Evolutionary conservation across 2,888 invertebrate species (phyloP), one percentile per base, ranked within the genome.

Genomic region (Meiosimyza platycephala): DNA sequence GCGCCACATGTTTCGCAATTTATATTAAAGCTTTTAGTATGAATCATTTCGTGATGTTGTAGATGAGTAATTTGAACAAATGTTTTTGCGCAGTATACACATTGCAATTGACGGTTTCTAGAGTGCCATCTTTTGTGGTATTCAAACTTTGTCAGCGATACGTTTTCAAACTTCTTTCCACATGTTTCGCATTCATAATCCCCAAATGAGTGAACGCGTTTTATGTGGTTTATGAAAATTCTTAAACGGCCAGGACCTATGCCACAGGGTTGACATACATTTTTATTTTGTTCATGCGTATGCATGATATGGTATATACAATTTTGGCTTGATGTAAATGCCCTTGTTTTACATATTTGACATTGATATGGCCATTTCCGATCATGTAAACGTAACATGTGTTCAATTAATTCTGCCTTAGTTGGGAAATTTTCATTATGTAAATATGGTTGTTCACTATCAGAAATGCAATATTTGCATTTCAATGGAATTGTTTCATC

Each of bases 161-260:
- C 18, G 57, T 57, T 57, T 22, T 18, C 18, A 28, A 57, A 57
- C 57, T 28, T 57, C 7, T 57, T 57, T 6, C 57, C 57, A 18
- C 57, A 57, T 28, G 57, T 57, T 28, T 57, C 57, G 11, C 57
- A 57, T 12, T 57, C 12, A 28, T 28, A 57, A 57, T 57, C 57
- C 13, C 13, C 28, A 28, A 28, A 12, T 57, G 57, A 15, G 18
- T 57, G 57, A 18, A 12, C 16, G 28, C 57, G 57, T 28, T 28
- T 5, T 13, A 9, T 28, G 28, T 57, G 57, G 1, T 22, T 1
- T 12, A 18, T 18, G 22, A 57, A 57, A 15, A 9, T 2, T 28
- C 1, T 28, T 5, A 18, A 12, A 9, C 6, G 11, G 9, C 40
- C 40, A 40, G 40, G 40, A 9, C 40, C 40, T 15, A 57, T 57